Evolutionary conservation across 2,888 invertebrate genomes (phyloP).

Genomic region (Callyntrura sp.): DNA sequence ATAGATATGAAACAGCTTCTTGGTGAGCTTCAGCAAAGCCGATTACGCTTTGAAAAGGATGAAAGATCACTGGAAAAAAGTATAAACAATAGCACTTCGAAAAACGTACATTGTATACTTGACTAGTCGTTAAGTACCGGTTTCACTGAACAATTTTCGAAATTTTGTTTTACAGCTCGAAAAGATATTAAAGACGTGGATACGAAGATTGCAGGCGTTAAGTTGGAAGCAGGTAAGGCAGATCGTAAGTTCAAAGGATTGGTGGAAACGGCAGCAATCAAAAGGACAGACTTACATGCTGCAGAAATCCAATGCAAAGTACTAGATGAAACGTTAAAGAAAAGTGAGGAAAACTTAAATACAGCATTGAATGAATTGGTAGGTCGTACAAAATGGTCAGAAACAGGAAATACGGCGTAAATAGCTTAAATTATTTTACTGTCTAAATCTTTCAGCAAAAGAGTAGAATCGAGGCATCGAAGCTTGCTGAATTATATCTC

Average conservation of each 20-base stretch:
- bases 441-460: constrained; percentile 49
- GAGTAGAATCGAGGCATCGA: constrained; percentile 17
- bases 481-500: constrained; percentile 14
- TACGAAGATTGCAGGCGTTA: constrained; percentile 4
- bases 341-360: constrained; percentile 22
- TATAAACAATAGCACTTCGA: not conserved
- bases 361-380: constrained; percentile 43
- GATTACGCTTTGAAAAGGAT: constrained; percentile 26
- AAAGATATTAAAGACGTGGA: not conserved
- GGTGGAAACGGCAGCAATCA: not conserved
- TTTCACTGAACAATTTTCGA: not conserved
- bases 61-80: constrained; percentile 19
- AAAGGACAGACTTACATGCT: constrained; percentile 27
- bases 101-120: no score
- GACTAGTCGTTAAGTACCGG: no score
- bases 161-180: constrained; percentile 46
- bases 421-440: no score
- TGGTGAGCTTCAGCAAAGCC: constrained; percentile 49
- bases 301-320: constrained; percentile 41
- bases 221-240: not conserved
- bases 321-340: not conserved
- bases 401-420: no score
- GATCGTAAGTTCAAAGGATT: constrained; percentile 14
- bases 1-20: constrained; percentile 39
- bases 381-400: no score